Conservation (phyloP, 2,797 vertebrate species). For the Falco naumanni region DNA sequence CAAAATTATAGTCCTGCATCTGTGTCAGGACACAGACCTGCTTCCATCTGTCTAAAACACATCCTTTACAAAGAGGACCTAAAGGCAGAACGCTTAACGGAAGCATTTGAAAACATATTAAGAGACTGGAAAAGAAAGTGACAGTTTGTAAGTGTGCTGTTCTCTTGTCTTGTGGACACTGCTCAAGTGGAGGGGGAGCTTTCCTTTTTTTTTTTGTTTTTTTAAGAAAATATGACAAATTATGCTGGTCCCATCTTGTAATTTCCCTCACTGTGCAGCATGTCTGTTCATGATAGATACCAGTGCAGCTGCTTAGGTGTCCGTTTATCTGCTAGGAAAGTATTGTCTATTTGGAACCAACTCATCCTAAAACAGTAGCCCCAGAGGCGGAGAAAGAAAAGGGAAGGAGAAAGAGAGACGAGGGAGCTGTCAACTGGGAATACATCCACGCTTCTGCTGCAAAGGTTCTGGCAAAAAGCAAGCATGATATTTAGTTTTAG, state of each 20-base stretch:
- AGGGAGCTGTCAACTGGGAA: constrained; percentile 31
- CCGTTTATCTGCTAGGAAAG: constrained; percentile 63
- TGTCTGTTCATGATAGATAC: constrained; percentile 70
- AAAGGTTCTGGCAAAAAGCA: constrained; percentile 34
- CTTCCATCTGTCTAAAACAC: constrained; percentile 2
- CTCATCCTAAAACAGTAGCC: constrained; percentile 48
- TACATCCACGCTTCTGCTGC: not conserved
- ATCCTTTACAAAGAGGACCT: not conserved
- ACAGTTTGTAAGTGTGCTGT: not conserved
- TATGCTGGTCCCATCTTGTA: constrained; percentile 26
- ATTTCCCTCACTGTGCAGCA: constrained; percentile 41
- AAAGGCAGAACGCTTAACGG: not conserved
- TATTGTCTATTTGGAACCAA: constrained; percentile 55
- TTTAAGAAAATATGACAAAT: constrained; percentile 60
- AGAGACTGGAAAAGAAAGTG: not conserved
- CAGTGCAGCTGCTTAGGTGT: constrained; percentile 50
- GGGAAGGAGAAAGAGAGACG: not conserved
- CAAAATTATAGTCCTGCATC: constrained; percentile 32
- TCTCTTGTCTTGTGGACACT: not conserved
- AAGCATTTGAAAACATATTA: not conserved
- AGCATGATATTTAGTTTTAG: not conserved
- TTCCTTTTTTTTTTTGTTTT: not conserved
- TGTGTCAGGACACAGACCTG: constrained; percentile 23
- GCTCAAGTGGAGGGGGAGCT: constrained; percentile 3
- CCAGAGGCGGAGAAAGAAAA: not conserved